Conservation (phyloP, 2,113 vertebrate genomes). For the Dasypus novemcinctus region DNA sequence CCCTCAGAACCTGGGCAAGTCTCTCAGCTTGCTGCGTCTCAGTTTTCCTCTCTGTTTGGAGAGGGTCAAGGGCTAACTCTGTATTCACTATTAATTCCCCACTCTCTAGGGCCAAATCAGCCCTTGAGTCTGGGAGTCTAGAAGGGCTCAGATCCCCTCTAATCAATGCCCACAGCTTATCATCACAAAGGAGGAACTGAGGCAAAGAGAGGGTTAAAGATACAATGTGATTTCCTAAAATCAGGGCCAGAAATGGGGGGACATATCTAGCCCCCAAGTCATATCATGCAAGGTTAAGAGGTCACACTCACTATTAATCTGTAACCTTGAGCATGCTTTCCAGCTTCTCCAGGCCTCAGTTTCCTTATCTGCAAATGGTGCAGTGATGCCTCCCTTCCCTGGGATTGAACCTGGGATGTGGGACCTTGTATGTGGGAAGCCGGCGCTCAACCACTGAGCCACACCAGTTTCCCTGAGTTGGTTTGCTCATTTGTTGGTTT, state of each 20-base stretch:
- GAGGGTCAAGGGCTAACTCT: background rate
- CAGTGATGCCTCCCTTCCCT: background rate
- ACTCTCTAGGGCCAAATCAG: background rate
- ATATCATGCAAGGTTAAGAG: accelerated
- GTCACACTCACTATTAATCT: accelerated
- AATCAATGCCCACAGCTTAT: background rate
- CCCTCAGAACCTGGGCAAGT: background rate
- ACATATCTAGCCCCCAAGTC: background rate
- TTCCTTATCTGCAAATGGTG: background rate
- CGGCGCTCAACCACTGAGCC: too few species aligned
- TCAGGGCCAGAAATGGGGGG: background rate
- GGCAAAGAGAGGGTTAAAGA: background rate
- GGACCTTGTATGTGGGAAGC: too few species aligned
- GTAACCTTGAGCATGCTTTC: background rate
- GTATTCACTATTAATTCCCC: background rate
- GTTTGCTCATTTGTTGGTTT: too few species aligned
- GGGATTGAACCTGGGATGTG: too few species aligned
- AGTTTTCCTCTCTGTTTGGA: background rate
- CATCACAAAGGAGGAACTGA: background rate
- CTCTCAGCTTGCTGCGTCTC: background rate
- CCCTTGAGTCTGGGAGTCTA: background rate
- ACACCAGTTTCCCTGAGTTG: too few species aligned
- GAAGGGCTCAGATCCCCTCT: background rate
- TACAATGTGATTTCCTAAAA: background rate
- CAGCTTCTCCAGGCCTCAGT: background rate